A percentile compares a stretch with the other conserved stretches of the same genome.
Evolutionary conservation across 2,888 invertebrate species (phyloP).

Genomic region (Troides aeacus): DNA sequence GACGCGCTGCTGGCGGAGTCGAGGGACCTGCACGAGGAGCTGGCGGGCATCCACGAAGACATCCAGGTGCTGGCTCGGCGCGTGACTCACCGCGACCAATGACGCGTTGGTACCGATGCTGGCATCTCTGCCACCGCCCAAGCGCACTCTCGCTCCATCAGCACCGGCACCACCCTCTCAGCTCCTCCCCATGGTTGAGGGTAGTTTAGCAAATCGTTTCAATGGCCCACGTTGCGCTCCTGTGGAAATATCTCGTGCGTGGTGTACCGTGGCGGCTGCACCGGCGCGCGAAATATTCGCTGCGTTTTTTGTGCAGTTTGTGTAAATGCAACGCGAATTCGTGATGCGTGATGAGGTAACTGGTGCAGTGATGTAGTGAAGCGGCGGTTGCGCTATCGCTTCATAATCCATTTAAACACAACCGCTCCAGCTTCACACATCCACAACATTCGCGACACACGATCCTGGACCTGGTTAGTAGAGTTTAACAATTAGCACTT

Average conservation of each 20-base stretch:
- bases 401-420: no score
- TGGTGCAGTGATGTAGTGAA: slow-evolving; percentile 9
- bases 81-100: slow-evolving; percentile 61
- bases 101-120: slow-evolving; percentile 69
- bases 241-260: slow-evolving; percentile 12
- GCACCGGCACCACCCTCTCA: background rate
- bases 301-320: slow-evolving; percentile 7
- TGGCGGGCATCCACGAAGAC: slow-evolving; percentile 73
- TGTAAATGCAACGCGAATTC: slow-evolving; percentile 11
- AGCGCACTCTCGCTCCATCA: background rate
- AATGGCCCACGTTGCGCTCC: background rate
- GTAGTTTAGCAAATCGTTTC: slow-evolving; percentile 9
- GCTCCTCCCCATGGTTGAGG: slow-evolving; percentile 7
- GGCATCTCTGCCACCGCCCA: slow-evolving; percentile 39
- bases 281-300: slow-evolving; percentile 13
- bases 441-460: background rate
- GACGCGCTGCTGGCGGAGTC: slow-evolving; percentile 72
- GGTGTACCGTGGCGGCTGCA: slow-evolving; percentile 19
- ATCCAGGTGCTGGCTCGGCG: slow-evolving; percentile 78
- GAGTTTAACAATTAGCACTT: background rate
- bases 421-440: no score
- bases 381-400: no score
- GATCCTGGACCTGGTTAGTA: slow-evolving; percentile 2
- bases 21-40: slow-evolving; percentile 66
- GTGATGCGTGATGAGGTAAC: slow-evolving; percentile 19